Conservation (phyloP, 2,797 vertebrate species). For the Melanotaenia boesemani region DNA sequence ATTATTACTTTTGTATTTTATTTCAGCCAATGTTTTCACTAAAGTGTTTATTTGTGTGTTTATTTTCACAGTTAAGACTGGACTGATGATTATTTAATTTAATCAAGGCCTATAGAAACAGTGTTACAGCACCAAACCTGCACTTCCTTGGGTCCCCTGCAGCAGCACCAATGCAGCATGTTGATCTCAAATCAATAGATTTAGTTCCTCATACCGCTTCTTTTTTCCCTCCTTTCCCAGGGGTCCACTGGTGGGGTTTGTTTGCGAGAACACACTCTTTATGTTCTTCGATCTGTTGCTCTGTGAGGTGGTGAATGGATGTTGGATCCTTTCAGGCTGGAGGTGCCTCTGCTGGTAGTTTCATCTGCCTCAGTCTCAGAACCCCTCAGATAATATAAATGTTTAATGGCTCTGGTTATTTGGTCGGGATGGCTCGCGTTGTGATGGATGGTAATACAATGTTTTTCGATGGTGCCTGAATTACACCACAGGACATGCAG, state of each 20-base stretch:
- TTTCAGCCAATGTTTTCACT: background rate
- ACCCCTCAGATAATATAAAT: slow-evolving; percentile 71
- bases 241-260: slow-evolving; percentile 69
- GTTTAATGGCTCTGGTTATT: slow-evolving; percentile 82
- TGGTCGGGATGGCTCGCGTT: slow-evolving; percentile 68
- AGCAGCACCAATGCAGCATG: slow-evolving; percentile 69
- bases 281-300: slow-evolving; percentile 82
- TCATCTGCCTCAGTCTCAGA: slow-evolving; percentile 42
- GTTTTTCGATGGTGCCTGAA: slow-evolving; percentile 62
- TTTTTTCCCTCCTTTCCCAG: slow-evolving; percentile 60
- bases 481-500: slow-evolving; percentile 65
- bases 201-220: slow-evolving; percentile 68
- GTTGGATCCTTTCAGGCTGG: slow-evolving; percentile 63
- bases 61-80: slow-evolving; percentile 1
- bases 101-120: slow-evolving; percentile 19
- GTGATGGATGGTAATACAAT: slow-evolving; percentile 77
- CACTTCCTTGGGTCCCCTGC: slow-evolving; percentile 47
- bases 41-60: background rate
- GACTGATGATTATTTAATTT: slow-evolving; percentile 1
- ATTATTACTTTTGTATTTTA: background rate
- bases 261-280: slow-evolving; percentile 73
- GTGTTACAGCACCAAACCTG: slow-evolving; percentile 38
- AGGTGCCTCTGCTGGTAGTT: slow-evolving; percentile 51
- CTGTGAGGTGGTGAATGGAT: slow-evolving; percentile 59
- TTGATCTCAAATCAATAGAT: slow-evolving; percentile 84